phyloP scores from a whole-genome alignment of 1,140 invertebrate species.

The Thalassaphorura encarpata region DNA sequence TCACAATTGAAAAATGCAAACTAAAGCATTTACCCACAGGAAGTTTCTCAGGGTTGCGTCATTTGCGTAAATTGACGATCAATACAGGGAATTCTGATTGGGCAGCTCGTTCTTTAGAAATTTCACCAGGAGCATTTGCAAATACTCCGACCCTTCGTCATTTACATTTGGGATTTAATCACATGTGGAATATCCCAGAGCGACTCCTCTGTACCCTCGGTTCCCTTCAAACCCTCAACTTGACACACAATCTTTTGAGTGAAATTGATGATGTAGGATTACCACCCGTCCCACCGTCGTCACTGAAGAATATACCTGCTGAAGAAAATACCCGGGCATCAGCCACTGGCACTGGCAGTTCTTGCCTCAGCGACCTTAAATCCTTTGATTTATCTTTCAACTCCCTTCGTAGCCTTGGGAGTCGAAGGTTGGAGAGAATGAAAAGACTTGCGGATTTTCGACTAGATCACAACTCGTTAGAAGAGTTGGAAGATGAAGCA shows the following conservation, averaged over 20 bases:
- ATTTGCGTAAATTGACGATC: constrained; percentile 55
- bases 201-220: constrained; percentile 63
- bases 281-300: constrained; percentile 39
- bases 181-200: constrained; percentile 62
- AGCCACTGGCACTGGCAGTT: constrained; percentile 30
- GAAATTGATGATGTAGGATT: constrained; percentile 61
- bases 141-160: constrained; percentile 55
- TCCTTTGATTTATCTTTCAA: constrained; percentile 62
- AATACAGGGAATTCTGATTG: constrained; percentile 68
- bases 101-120: constrained; percentile 63
- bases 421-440: constrained; percentile 49
- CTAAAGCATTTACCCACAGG: constrained; percentile 58
- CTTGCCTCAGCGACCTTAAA: constrained; percentile 45
- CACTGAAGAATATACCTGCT: constrained; percentile 29
- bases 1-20: constrained; percentile 67
- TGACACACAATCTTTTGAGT: constrained; percentile 66
- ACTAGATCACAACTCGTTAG: constrained; percentile 62
- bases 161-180: constrained; percentile 66
- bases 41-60: constrained; percentile 53
- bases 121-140: constrained; percentile 56
- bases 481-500: constrained; percentile 57
- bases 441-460: constrained; percentile 52
- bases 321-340: constrained; percentile 33
- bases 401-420: constrained; percentile 50
- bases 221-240: constrained; percentile 56